Base-by-base conservation (phyloP, 2,888 invertebrate genomes). In the Hirtodrosophila histrioides region DNA sequence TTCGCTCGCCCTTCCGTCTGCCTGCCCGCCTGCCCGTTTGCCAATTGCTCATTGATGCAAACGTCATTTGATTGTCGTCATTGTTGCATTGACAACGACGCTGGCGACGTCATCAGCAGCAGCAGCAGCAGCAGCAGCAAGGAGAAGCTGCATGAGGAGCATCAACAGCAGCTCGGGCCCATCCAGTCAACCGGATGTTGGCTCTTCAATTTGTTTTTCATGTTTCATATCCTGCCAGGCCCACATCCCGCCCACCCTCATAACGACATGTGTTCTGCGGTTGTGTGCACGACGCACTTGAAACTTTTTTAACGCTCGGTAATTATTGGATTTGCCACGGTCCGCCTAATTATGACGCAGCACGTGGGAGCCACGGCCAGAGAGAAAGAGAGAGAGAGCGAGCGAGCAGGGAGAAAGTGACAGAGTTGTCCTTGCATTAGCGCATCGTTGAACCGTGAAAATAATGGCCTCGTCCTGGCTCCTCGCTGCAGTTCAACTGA, bases 1-100 rank as follows among this genome's bases (percentile, higher is more conserved):
- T 54, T 37, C 35, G 56, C 49, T 44, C 51, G 44, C 57, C 35
- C 60, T 36, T 46, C 46, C n/a, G 9, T 12, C 33, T 33, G 43
- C 35, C 41, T 44, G 49, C 39, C 45, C 67, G 43, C 35, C 41
- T 44, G 49, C 39, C 45, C 67, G 61, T 79, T 89, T 80, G 80
- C 86, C 75, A 89, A 89, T 88, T 88, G 85, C 88, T 85, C 88
- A 89, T 86, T 86, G 89, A 86, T 86, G 89, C 88, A 88, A 88
- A 89, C 89, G 89, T 89, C 88, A 88, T 88, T 89, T 89, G 89
- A 89, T 88, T 88, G 88, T 89, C 89, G 89, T 89, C 81, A 82
- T 87, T 87, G 80, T 87, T 80, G 88, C 87, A 80, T 77, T 86
- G 87, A 86, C 78, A 78, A 82, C 86, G 65, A 78, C 81, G 46